Evolutionary conservation across 2,888 invertebrate genomes (phyloP), one percentile per base, ranked within the genome.

Genomic region (Papilio demoleus): DNA sequence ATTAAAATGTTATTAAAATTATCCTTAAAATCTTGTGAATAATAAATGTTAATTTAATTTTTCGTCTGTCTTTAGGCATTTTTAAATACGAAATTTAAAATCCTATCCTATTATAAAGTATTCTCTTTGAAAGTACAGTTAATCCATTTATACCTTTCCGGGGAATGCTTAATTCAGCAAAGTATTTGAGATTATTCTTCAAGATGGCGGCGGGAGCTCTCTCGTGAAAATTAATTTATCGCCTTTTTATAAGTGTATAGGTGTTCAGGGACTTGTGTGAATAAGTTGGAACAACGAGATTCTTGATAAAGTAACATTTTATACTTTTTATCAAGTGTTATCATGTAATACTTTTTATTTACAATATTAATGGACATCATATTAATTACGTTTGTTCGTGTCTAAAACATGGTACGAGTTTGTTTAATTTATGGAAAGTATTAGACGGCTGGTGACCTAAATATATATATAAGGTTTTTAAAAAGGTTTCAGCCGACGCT

Each of bases 221-320:
- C 50, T 24, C 47, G 27, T 5, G 19, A 24, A 68, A 63, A 68
- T 58, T 58, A 24, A 68, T 63, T 68, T 68, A 68, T 68, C 63
- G 24, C 14, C 62, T 38, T 68, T 65, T 27, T 50, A 38, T 50
- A 50, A 45, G 31, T 24, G 42, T 62, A 42, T 61, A 17, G 22
- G 19, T 31, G 47, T 47, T 47, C 8, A 36, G 34, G 34, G 27
- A 47, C 14, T 63, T 14, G 34, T 63, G 19, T n/a, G 60, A 27
- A 60, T 40, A 17, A 27, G 45, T 17, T 22, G 22, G 22, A 63
- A 63, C 22, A 38, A 40, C 24, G 50, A 1, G 11, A 27, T 53
- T 53, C 4, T 6, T 53, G 1, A 2, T n/a, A 11, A 5, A 27
- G 50, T 14, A 53, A n/a, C 27, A 1, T 27, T 27, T 53, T 27